Base-by-base conservation (phyloP, 1,140 invertebrate genomes). In the Eriocheir sinensis region DNA sequence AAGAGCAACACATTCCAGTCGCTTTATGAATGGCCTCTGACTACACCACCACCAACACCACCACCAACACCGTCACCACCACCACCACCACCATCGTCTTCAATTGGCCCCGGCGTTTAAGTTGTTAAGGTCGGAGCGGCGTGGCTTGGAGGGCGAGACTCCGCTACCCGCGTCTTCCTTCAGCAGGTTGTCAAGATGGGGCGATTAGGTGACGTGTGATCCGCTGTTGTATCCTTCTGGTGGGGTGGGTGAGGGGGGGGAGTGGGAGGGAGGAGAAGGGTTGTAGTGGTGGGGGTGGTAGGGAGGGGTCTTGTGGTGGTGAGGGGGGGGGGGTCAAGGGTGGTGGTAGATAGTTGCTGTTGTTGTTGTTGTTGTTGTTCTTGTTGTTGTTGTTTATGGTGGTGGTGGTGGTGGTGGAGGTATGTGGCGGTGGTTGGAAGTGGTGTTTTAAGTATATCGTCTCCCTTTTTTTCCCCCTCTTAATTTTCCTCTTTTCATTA, bases 71-170 rank as follows among this genome's bases (percentile, higher is more conserved):
- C n/a, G n/a, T n/a, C n/a, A n/a, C n/a, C n/a, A n/a, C n/a, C n/a
- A n/a, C n/a, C n/a, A n/a, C n/a, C n/a, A n/a, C n/a, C n/a, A n/a
- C n/a, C n/a, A n/a, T n/a, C n/a, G n/a, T n/a, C 48, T 32, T 83
- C 79, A 92, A 92, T 92, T 92, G 83, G 79, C 32, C 3, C 38
- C 40, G 41, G 21, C 91, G 91, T 92, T 92, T 92, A 92, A 85
- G 81, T 85, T 83, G 91, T 92, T 92, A 91, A 91, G 48, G 21
- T 60, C 89, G 60, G 80, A 44, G 85, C 2, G 79, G 53, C 92
- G 34, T 60, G 92, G 83, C 32, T 79, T 6, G 36, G 32, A n/a
- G 41, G 48, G 44, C 60, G 79, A n/a, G 48, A 17, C 92, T 88
- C 92, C 48, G 30, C 85, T n/a, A 72, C 53, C 27, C 36, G 36